Conservation (phyloP, 2,113 vertebrate genomes). For the Gymnobelideus leadbeateri region DNA sequence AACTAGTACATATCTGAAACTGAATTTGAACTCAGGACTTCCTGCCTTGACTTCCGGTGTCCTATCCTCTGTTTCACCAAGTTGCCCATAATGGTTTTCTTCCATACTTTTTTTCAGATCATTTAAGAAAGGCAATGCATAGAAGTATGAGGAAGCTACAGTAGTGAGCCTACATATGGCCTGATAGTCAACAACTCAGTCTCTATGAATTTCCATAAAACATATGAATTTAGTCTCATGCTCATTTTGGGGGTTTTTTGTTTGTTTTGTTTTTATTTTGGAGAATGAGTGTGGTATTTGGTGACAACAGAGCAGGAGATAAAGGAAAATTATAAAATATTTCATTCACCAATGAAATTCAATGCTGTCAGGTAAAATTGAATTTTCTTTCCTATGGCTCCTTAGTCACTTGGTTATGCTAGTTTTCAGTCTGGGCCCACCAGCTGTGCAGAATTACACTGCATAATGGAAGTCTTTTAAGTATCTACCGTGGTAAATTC, state of each 20-base stretch:
- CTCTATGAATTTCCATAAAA: not conserved
- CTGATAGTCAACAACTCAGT: not conserved
- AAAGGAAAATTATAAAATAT: slow-evolving; percentile 41
- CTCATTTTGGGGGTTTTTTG: not conserved
- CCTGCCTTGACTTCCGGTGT: not conserved
- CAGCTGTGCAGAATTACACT: not conserved
- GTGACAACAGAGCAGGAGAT: not conserved
- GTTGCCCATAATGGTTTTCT: not conserved
- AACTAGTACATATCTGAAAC: not conserved
- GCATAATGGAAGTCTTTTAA: slow-evolving; percentile 20
- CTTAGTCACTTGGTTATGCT: slow-evolving; percentile 43
- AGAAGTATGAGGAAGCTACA: not conserved
- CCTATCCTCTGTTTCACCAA: not conserved
- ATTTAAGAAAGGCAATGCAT: not conserved
- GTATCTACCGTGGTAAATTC: not conserved
- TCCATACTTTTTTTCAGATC: not conserved
- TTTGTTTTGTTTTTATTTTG: not conserved
- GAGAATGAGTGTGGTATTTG: not conserved
- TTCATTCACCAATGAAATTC: slow-evolving; percentile 50
- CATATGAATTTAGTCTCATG: not conserved
- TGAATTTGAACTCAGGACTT: not conserved
- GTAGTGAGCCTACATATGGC: not conserved
- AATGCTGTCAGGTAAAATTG: not conserved
- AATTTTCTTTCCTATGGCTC: not conserved
- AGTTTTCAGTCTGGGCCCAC: not conserved